phyloP scores from a whole-genome alignment of 53 echinoderm and acorn worm genomes.

The Pentamera pediparva region DNA sequence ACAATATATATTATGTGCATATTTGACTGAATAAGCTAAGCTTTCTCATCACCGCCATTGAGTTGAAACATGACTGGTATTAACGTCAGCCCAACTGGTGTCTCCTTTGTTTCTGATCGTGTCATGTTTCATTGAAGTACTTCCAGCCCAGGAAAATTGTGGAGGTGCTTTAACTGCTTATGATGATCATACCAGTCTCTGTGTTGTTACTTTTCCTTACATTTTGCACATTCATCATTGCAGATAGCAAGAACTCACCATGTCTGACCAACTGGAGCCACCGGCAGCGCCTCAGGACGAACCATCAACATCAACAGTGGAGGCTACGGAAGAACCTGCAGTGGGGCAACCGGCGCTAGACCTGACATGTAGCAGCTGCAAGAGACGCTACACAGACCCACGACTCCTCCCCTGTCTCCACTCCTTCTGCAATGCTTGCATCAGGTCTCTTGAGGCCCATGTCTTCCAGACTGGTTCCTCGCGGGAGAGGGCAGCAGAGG shows the following conservation, averaged over 20 bases:
- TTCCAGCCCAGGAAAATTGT: too few relatives aligned
- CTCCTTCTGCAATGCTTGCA: constrained; percentile 75
- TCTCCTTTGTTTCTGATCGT: too few relatives aligned
- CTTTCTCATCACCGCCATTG: too few relatives aligned
- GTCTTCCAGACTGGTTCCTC: constrained; percentile 10
- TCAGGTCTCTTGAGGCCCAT: constrained; percentile 59
- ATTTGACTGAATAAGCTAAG: too few relatives aligned
- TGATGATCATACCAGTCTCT: too few relatives aligned
- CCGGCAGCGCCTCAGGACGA: neutral
- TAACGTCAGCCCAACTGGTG: too few relatives aligned
- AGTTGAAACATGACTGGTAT: too few relatives aligned
- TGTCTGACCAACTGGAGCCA: neutral
- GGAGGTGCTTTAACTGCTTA: too few relatives aligned
- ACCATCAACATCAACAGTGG: neutral
- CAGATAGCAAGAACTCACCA: neutral
- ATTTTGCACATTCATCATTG: too few relatives aligned
- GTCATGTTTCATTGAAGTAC: too few relatives aligned
- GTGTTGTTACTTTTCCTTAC: too few relatives aligned
- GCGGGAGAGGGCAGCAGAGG: neutral
- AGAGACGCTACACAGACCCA: constrained; percentile 72
- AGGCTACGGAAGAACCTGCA: neutral
- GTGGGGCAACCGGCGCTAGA: neutral
- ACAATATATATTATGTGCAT: too few relatives aligned
- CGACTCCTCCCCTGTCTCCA: constrained; percentile 89
- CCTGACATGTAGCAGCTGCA: constrained; percentile 66